These are phyloP conservation scores for Harpalus rufipes DNA, from an alignment of 2,888 invertebrate genomes.

Conservation along the genomic window DNA sequence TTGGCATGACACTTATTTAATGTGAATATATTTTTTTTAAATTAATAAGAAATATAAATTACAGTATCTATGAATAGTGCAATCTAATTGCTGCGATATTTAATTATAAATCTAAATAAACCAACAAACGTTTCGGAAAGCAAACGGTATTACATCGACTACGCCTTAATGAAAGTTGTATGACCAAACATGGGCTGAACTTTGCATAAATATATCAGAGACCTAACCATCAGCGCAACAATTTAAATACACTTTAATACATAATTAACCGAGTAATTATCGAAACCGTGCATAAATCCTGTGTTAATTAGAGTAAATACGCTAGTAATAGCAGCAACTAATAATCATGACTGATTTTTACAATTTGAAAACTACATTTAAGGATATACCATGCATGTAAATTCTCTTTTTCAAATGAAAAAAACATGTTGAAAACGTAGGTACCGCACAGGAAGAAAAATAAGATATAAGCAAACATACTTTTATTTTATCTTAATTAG, in stretches of 20 bases:
- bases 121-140: slow-evolving; percentile 59
- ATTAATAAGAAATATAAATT: too few species aligned
- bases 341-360: slow-evolving; percentile 25
- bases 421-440: background rate
- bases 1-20: too few species aligned
- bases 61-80: background rate
- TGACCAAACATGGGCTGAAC: slow-evolving; percentile 47
- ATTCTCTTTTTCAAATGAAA: background rate
- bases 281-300: slow-evolving; percentile 59
- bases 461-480: background rate
- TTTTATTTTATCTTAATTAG: too few species aligned
- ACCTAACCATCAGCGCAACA: slow-evolving; percentile 47
- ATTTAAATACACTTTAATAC: slow-evolving; percentile 61
- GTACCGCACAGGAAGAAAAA: background rate
- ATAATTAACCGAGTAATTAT: slow-evolving; percentile 59
- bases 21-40: too few species aligned
- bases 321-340: slow-evolving; percentile 32
- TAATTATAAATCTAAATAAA: slow-evolving; percentile 64
- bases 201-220: slow-evolving; percentile 61
- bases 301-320: slow-evolving; percentile 59
- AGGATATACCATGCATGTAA: background rate
- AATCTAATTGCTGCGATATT: slow-evolving; percentile 42
- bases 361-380: slow-evolving; percentile 9
- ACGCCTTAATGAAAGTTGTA: slow-evolving; percentile 60
- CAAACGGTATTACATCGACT: slow-evolving; percentile 57